Evolutionary conservation across 2,113 vertebrate species (phyloP).

Genomic region (Sander lucioperca): DNA sequence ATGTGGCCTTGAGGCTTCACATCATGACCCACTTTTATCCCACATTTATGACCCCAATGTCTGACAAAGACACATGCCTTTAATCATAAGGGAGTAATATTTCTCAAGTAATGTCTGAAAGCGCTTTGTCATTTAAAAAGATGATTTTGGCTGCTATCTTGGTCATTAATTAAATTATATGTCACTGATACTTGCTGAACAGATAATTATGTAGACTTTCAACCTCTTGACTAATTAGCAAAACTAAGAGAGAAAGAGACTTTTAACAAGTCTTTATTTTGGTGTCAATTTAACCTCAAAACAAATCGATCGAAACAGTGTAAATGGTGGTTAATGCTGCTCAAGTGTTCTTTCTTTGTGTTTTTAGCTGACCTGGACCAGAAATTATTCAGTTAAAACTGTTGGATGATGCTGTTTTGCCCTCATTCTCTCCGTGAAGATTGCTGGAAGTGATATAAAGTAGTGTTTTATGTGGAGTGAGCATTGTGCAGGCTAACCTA

Average conservation of each 20-base stretch:
- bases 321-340: neutral
- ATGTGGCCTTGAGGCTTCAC: conserved; percentile 31
- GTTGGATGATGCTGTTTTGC: too few relatives aligned
- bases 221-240: neutral
- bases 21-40: conserved; percentile 20
- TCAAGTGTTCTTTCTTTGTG: too few relatives aligned
- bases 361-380: too few relatives aligned
- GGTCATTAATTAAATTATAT: neutral
- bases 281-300: neutral
- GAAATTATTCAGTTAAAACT: too few relatives aligned
- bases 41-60: conserved; percentile 7
- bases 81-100: conserved; percentile 49
- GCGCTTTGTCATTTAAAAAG: neutral
- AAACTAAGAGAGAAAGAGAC: neutral
- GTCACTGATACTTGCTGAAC: neutral
- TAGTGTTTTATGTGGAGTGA: too few relatives aligned
- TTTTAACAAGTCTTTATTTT: neutral
- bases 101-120: conserved; percentile 24
- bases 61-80: conserved; percentile 26
- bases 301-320: neutral
- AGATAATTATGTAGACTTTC: neutral
- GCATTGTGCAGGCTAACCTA: too few relatives aligned
- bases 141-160: neutral
- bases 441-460: too few relatives aligned
- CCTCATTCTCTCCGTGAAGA: too few relatives aligned